Conservation (phyloP, 2,113 vertebrate genomes). For the Ictalurus punctatus region DNA sequence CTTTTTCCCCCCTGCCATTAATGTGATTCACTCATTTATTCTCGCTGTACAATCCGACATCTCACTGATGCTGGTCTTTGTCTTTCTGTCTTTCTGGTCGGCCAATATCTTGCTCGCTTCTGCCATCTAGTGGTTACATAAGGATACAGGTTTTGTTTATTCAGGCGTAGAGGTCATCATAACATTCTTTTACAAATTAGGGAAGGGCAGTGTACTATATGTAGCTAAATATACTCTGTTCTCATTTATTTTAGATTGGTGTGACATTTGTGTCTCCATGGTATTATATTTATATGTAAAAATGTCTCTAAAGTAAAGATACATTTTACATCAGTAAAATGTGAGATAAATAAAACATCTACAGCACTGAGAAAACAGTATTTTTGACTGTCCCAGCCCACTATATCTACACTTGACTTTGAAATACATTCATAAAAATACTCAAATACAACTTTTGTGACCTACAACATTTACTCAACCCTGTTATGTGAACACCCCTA, state of each 20-base stretch:
- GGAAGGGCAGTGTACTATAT: neutral
- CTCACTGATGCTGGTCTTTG: constrained; percentile 11
- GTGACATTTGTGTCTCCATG: neutral
- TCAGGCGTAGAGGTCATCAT: constrained; percentile 8
- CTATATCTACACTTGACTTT: too few species aligned
- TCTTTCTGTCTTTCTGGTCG: neutral
- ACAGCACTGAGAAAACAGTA: neutral
- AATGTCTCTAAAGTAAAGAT: neutral
- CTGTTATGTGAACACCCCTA: too few species aligned
- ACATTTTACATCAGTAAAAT: neutral
- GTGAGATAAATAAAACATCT: neutral
- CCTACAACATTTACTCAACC: too few species aligned
- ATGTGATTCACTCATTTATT: constrained; percentile 23
- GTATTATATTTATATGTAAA: neutral
- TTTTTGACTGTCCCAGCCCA: too few species aligned
- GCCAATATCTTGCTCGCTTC: constrained; percentile 35
- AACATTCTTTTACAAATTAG: neutral
- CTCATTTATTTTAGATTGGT: neutral
- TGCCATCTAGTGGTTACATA: constrained; percentile 37
- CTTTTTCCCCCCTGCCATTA: neutral
- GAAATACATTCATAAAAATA: too few species aligned
- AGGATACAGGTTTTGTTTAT: neutral
- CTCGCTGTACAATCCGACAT: neutral
- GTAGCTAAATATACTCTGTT: neutral
- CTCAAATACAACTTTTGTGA: too few species aligned